Evolutionary conservation across 2,888 invertebrate species (phyloP).

Genomic region (Perizoma flavofasciatum): DNA sequence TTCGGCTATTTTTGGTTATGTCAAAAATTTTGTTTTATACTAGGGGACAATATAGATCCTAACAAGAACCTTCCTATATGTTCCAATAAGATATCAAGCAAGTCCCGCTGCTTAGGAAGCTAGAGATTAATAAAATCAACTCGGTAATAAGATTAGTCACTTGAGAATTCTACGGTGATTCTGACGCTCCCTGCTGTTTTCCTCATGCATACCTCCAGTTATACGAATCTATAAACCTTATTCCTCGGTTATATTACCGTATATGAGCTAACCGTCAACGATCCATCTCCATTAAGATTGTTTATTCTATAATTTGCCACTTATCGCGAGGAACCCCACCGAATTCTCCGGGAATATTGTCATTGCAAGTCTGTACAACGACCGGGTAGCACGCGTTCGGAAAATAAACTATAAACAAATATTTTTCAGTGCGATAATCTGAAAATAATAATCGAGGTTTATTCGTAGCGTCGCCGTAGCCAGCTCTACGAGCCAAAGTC

Average conservation of each 20-base stretch:
- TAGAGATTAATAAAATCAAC: slow-evolving; percentile 1
- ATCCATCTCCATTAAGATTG: slow-evolving; percentile 53
- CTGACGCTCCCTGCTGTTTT: slow-evolving; percentile 10
- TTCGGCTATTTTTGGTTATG: too few relatives aligned
- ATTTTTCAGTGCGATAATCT: slow-evolving; percentile 52
- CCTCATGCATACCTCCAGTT: slow-evolving; percentile 1
- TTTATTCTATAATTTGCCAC: slow-evolving; percentile 61
- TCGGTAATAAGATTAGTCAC: slow-evolving; percentile 6
- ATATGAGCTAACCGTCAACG: slow-evolving; percentile 39
- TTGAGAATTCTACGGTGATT: slow-evolving; percentile 3
- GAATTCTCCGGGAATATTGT: slow-evolving; percentile 52
- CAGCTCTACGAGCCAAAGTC: slow-evolving; percentile 51
- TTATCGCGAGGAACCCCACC: slow-evolving; percentile 54
- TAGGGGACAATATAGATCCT: too few relatives aligned
- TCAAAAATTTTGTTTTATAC: too few relatives aligned
- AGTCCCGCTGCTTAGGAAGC: neutral
- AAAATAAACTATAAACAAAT: slow-evolving; percentile 39
- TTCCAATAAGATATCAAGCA: too few relatives aligned
- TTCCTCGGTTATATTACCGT: slow-evolving; percentile 32
- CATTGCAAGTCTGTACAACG: slow-evolving; percentile 64
- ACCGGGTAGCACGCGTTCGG: slow-evolving; percentile 61
- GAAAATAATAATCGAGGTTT: slow-evolving; percentile 54
- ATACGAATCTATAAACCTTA: slow-evolving; percentile 20
- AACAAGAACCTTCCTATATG: too few relatives aligned
- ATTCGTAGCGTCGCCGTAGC: slow-evolving; percentile 66